Evolutionary conservation across 2,797 vertebrate genomes (phyloP), one percentile per base, ranked within the genome.

Genomic region (Sebastes umbrosus): DNA sequence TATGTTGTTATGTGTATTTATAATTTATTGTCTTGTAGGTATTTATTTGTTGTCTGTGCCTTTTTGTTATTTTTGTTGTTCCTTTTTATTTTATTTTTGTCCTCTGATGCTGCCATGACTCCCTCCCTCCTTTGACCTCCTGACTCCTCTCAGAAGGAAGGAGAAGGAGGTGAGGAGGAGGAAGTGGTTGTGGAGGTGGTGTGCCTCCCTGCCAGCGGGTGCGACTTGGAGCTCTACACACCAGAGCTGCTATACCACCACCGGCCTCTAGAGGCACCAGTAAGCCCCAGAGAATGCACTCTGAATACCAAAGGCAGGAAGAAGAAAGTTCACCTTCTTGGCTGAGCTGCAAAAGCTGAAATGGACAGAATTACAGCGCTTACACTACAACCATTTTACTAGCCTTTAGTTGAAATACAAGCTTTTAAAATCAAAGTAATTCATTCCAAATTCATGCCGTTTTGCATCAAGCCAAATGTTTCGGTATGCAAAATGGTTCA

Each of bases 231-330:
- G 89, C 93, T 95, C 88, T 96, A 96, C 94, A 93, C 87, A 73
- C 93, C 96, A 70, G 86, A 90, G 91, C 88, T 92, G 90, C 93
- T 92, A 80, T 95, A 84, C 87, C 86, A 65, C 86, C 93, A 93
- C 79, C 93, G 58, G 91, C 94, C 95, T 91, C 83, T 96, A 92
- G 95, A 95, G 95, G 93, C 95, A 82, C 95, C 95, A 94, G 96
- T 96, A 96, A 96, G 96, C 89, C 82, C 72, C 55, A 79, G 66
- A 78, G 71, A 77, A 79, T 79, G 69, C 32, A 82, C 52, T 69
- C 50, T 65, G 73, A 69, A 10, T 83, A 69, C 8, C 2, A 71
- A 71, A 77, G 77, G 85, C 77, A 62, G 77, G 79, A 87, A 84
- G 80, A 82, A 84, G 73, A 79, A 66, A 46, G 65, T 76, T 83